Percentiles rank a stretch among this genome's conserved stretches.
Conservation (phyloP, 2,797 vertebrate genomes). For the Enteromius mattozi region DNA sequence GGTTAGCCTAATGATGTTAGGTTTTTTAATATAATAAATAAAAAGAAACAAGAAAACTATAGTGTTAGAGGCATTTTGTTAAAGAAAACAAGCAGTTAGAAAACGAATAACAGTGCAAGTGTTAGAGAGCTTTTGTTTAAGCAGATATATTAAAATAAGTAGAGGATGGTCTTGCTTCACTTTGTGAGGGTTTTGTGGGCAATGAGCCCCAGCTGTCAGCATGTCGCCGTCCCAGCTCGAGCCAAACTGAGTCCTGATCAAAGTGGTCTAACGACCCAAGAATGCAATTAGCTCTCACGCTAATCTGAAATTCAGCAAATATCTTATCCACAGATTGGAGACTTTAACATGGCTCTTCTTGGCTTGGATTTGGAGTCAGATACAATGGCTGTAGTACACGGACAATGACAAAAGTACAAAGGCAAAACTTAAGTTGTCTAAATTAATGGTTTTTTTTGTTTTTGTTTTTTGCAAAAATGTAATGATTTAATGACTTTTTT, state of each 20-base stretch:
- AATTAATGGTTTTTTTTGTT: not conserved
- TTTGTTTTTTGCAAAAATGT: too few species aligned
- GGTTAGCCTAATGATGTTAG: not conserved
- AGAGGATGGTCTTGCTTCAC: slow-evolving; percentile 15
- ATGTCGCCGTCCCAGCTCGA: not conserved
- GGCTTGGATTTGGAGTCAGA: not conserved
- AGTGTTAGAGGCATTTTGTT: too few species aligned
- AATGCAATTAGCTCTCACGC: slow-evolving; percentile 48
- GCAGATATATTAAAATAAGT: not conserved
- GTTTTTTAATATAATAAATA: slow-evolving; percentile 2
- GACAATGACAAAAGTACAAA: not conserved
- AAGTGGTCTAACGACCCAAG: slow-evolving; percentile 8
- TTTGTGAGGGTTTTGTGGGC: not conserved
- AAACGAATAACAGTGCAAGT: too few species aligned
- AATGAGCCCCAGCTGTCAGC: slow-evolving; percentile 13
- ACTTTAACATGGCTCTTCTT: not conserved
- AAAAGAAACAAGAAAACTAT: not conserved
- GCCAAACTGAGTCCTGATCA: slow-evolving; percentile 33
- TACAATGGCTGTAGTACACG: not conserved
- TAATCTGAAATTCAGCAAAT: slow-evolving; percentile 47
- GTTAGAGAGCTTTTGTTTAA: not conserved
- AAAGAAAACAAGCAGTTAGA: not conserved
- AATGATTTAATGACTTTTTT: too few species aligned
- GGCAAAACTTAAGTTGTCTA: not conserved
- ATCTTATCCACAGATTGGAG: slow-evolving; percentile 16